Evolutionary conservation across 2,888 invertebrate species (phyloP).

Genomic region (Oxytorus armatus): DNA sequence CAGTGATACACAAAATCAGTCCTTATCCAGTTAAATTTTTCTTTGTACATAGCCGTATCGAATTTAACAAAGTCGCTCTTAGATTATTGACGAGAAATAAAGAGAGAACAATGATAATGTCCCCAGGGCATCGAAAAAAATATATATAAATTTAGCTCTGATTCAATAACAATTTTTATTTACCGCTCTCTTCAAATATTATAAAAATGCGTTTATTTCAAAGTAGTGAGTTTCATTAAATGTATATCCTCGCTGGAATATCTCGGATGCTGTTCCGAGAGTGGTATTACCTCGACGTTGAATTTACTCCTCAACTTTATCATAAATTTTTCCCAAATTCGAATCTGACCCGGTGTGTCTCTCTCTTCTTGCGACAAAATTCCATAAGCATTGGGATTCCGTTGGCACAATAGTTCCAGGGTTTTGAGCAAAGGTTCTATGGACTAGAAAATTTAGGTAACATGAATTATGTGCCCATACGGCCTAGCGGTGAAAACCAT

Average conservation of each 20-base stretch:
- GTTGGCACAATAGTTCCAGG: conserved; percentile 85
- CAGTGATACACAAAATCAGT: no score
- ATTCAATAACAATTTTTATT: not conserved
- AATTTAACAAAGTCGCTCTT: no score
- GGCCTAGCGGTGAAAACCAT: no score
- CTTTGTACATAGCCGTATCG: no score
- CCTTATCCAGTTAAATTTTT: no score
- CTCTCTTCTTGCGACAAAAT: conserved; percentile 90
- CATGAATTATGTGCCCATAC: no score
- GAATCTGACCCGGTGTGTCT: conserved; percentile 87
- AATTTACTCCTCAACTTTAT: conserved; percentile 81
- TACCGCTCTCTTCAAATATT: not conserved
- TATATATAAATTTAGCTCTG: not conserved
- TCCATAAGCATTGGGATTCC: conserved; percentile 85
- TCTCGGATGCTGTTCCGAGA: conserved; percentile 87
- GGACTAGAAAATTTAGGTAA: conserved; percentile 86
- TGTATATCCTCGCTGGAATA: conserved; percentile 88
- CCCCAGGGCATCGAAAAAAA: not conserved
- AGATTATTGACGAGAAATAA: no score
- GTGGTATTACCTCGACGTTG: conserved; percentile 85
- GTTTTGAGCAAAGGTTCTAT: conserved; percentile 87
- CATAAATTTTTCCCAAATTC: conserved; percentile 85
- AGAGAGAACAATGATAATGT: no score
- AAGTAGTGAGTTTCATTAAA: conserved; percentile 83
- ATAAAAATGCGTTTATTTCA: conserved; percentile 15